Percentiles rank a stretch among this genome's conserved stretches.
Evolutionary conservation across 2,888 invertebrate genomes (phyloP).

Genomic region (Pyrochroa serraticornis): DNA sequence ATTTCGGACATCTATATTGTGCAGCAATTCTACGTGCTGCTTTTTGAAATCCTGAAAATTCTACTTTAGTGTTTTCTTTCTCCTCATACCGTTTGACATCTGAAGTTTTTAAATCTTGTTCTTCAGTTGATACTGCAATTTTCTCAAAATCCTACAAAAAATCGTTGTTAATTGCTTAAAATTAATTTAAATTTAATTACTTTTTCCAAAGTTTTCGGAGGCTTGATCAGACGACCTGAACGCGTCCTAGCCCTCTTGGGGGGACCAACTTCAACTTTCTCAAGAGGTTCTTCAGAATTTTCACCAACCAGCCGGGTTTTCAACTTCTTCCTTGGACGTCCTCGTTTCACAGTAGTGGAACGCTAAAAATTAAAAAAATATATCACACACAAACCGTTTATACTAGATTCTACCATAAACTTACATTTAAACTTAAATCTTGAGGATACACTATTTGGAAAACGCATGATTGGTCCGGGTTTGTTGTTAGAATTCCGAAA

Average conservation of each 20-base stretch:
- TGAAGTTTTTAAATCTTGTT: conserved; percentile 41
- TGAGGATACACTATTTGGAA: conserved; percentile 50
- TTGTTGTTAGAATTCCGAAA: background rate
- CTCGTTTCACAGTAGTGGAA: conserved; percentile 41
- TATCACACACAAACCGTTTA: no score
- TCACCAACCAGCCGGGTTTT: conserved; percentile 11
- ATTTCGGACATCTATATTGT: conserved; percentile 66
- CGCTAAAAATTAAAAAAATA: conserved; percentile 34
- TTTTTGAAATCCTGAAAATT: conserved; percentile 33
- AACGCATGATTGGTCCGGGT: conserved; percentile 18
- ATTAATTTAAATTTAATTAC: conserved; percentile 27
- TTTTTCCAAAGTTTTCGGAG: conserved; percentile 50
- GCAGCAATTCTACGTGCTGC: conserved; percentile 58
- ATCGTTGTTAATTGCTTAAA: conserved; percentile 10
- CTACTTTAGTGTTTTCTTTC: conserved; percentile 26
- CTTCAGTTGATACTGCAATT: conserved; percentile 43
- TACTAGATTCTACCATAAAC: conserved; percentile 9
- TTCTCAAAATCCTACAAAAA: conserved; percentile 50
- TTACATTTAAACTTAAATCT: conserved; percentile 49
- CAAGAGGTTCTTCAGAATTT: background rate
- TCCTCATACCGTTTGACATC: conserved; percentile 47
- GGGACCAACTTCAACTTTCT: background rate
- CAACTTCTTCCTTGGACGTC: conserved; percentile 47
- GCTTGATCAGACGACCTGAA: conserved; percentile 51
- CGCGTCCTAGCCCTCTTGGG: conserved; percentile 46